Conservation (phyloP, 1,140 invertebrate genomes). For the Diplogasteroides magnus region DNA sequence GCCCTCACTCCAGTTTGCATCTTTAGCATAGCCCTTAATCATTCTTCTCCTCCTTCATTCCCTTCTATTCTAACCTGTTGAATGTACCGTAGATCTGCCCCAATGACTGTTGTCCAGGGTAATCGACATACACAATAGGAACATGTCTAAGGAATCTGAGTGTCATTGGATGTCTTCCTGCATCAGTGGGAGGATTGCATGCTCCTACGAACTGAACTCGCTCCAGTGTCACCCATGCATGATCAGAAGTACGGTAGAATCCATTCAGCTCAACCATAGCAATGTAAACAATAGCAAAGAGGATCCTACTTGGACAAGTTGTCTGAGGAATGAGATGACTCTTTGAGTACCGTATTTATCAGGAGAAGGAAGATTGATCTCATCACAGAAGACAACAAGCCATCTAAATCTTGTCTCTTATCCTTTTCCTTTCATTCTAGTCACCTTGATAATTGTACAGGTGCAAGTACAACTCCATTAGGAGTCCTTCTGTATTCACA, state of each 20-base stretch:
- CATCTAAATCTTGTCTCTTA: constrained; percentile 66
- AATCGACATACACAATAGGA: constrained; percentile 98
- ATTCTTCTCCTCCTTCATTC: not conserved
- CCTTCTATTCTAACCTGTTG: constrained; percentile 60
- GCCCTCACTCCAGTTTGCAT: constrained; percentile 80
- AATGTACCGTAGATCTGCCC: constrained; percentile 93
- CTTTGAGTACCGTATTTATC: constrained; percentile 94
- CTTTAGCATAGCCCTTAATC: constrained; percentile 78
- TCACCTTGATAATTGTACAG: constrained; percentile 73
- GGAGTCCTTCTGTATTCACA: constrained; percentile 91
- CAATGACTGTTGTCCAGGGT: constrained; percentile 86
- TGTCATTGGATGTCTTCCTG: constrained; percentile 84
- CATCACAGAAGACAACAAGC: constrained; percentile 99
- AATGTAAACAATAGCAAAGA: constrained; percentile 7
- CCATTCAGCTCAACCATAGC: constrained; percentile 56
- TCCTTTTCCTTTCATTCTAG: too few relatives aligned
- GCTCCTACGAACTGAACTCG: constrained; percentile 98
- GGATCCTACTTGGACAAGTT: constrained; percentile 82
- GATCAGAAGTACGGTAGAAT: constrained; percentile 81
- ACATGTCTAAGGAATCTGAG: constrained; percentile 85
- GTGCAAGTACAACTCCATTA: constrained; percentile 88
- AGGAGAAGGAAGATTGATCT: constrained; percentile 99
- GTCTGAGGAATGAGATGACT: constrained; percentile 94
- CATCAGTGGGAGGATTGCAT: constrained; percentile 98
- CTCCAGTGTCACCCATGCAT: constrained; percentile 92